Evolutionary conservation across 2,797 vertebrate species (phyloP), one percentile per base, ranked within the genome.

Genomic region (Lepus oiostolus): DNA sequence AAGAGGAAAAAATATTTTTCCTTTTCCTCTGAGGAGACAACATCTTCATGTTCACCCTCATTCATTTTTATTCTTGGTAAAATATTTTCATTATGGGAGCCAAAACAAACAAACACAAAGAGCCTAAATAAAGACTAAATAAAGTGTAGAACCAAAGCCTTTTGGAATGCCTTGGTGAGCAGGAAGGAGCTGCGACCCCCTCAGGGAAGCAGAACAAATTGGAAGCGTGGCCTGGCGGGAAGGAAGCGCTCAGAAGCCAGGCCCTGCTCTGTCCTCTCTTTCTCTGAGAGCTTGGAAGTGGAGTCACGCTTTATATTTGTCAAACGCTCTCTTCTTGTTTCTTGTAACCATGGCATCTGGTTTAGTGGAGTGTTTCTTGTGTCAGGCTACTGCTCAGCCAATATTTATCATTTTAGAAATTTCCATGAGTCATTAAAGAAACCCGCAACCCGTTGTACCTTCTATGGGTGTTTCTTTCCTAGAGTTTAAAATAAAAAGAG

Each of bases 401-500:
- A 84, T 95, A 96, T 95, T 97, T 97, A 97, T 96, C 96, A 96
- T 96, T 97, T 93, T 77, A 96, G 84, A 97, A 96, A 94, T 94
- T 96, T 96, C 97, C 95, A 96, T 97, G 97, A 97, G 95, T 96
- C 97, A 97, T 96, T 96, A 96, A 90, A 93, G 92, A 96, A 96
- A 90, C 86, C 85, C 19, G 26, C 9, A 70, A 65, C 26, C 26
- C 0, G 0, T 80, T 85, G 74, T 76, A 95, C 93, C 95, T 97
- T 97, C 85, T 95, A 96, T 79, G 93, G 96, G 76, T 1, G 71
- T 95, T 93, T 91, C 77, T 96, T 94, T 71, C 75, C 89, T 85
- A 71, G 84, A 81, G 79, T 70, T 95, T 84, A 70, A 96, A 90
- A 75, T 3, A 79, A 70, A 92, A 90, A 83, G 35, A 47, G 42